These are phyloP conservation scores for Brachionus sp. DNA, from an alignment of 1,140 invertebrate genomes.

Conservation along the genomic window DNA sequence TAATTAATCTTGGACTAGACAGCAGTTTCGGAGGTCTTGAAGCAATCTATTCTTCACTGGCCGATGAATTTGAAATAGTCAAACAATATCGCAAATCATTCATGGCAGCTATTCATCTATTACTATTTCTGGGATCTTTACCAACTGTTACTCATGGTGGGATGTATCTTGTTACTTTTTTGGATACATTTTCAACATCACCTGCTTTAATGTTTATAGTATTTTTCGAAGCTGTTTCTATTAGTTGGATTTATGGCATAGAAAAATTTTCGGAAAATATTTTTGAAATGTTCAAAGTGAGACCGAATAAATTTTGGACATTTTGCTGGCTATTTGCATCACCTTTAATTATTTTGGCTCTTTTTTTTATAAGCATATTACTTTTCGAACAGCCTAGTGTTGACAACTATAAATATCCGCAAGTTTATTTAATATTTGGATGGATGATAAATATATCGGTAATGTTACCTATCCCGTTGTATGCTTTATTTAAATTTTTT, in stretches of 20 bases:
- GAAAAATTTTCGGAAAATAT: constrained; percentile 11
- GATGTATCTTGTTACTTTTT: constrained; percentile 34
- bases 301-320: constrained; percentile 6
- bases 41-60: constrained; percentile 34
- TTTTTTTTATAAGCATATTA: constrained; percentile 36
- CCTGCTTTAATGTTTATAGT: constrained; percentile 39
- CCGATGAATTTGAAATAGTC: constrained; percentile 7
- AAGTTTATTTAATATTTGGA: not conserved
- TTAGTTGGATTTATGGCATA: constrained; percentile 36
- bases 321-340: constrained; percentile 21
- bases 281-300: constrained; percentile 27
- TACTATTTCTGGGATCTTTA: constrained; percentile 13
- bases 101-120: not conserved
- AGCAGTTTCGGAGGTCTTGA: constrained; percentile 37
- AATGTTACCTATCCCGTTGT: constrained; percentile 40
- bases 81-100: not conserved
- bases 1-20: constrained; percentile 67
- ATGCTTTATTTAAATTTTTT: not conserved
- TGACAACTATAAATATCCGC: constrained; percentile 9
- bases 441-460: constrained; percentile 34
- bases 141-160: constrained; percentile 44
- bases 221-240: constrained; percentile 21
- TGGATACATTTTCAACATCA: constrained; percentile 32
- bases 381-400: not conserved
- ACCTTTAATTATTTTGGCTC: constrained; percentile 3